A percentile compares a stretch with the other conserved stretches of the same genome.
Evolutionary conservation across 2,797 vertebrate genomes (phyloP).

Genomic region (Vultur gryphus): DNA sequence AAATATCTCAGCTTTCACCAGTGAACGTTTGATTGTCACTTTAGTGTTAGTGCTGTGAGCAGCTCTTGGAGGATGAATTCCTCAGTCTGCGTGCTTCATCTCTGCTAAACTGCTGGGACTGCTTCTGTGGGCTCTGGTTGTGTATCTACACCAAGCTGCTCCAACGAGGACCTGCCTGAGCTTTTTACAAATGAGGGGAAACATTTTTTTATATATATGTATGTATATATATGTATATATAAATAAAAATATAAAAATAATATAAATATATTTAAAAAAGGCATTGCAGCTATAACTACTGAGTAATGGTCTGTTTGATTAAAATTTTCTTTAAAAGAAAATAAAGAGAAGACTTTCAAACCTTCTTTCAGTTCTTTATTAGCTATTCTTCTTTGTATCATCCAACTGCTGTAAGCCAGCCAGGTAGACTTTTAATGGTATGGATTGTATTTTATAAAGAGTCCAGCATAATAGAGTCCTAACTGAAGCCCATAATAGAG

Average conservation of each 20-base stretch:
- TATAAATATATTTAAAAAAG: not conserved
- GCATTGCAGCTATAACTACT: not conserved
- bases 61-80: not conserved
- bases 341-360: not conserved
- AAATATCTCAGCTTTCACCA: not conserved
- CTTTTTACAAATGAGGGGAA: not conserved
- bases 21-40: not conserved
- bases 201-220: not conserved
- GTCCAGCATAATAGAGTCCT: not conserved
- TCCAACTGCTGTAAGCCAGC: not conserved
- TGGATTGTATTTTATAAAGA: constrained; percentile 4
- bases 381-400: not conserved
- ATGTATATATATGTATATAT: fast-evolving
- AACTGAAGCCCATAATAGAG: not conserved
- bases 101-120: not conserved
- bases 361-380: not conserved
- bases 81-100: not conserved
- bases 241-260: not conserved
- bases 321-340: not conserved
- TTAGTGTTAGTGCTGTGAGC: not conserved
- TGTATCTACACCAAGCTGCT: not conserved
- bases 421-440: not conserved
- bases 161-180: not conserved
- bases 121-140: not conserved
- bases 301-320: not conserved